phyloP scores from a whole-genome alignment of 2,113 vertebrate species.

The Bagarius yarrelli region DNA sequence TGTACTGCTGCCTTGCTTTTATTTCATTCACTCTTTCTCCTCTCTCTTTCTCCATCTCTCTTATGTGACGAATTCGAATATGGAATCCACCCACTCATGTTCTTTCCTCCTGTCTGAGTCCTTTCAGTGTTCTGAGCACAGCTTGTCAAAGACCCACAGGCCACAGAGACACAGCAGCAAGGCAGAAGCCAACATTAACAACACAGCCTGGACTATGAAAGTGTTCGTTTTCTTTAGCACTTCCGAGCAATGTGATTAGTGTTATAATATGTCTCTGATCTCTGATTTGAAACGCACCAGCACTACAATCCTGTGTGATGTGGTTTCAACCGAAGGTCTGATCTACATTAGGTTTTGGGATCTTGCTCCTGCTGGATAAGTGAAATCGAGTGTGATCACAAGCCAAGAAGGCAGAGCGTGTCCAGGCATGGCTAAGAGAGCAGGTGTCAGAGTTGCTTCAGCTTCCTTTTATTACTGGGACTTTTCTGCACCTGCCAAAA shows the following conservation, averaged over 20 bases:
- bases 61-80: constrained; percentile 64
- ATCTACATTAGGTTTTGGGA: background rate
- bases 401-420: constrained; percentile 31
- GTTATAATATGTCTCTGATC: background rate
- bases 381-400: constrained; percentile 13
- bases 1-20: constrained; percentile 16
- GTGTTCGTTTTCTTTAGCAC: constrained; percentile 13
- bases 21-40: constrained; percentile 22
- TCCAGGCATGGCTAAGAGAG: constrained; percentile 46
- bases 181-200: constrained; percentile 21
- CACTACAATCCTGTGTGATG: background rate
- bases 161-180: constrained; percentile 13
- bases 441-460: constrained; percentile 50
- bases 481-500: constrained; percentile 32
- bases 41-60: constrained; percentile 12
- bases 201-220: background rate
- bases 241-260: background rate
- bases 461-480: constrained; percentile 37
- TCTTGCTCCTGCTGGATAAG: constrained; percentile 10
- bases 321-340: constrained; percentile 12
- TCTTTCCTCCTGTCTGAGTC: constrained; percentile 58
- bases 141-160: constrained; percentile 47
- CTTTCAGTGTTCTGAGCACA: constrained; percentile 54
- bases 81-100: constrained; percentile 69
- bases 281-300: constrained; percentile 1